These are phyloP conservation scores for Tetraodon nigroviridis DNA, from an alignment of 2,113 vertebrate species.

Conservation along the genomic window DNA sequence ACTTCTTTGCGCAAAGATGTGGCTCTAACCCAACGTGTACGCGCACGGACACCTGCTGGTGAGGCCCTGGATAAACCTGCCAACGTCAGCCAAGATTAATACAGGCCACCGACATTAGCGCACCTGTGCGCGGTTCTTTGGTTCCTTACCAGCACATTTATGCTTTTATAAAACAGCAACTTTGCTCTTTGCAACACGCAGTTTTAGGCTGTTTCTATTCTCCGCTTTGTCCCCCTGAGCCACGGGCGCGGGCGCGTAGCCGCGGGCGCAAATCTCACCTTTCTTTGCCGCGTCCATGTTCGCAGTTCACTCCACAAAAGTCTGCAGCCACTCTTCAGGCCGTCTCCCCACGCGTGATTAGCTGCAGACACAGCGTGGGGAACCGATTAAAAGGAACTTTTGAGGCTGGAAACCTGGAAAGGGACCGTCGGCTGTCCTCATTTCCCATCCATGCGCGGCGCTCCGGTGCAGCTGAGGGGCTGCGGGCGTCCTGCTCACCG, in stretches of 20 bases:
- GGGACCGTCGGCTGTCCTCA: slow-evolving; percentile 20
- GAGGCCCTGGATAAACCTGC: slow-evolving; percentile 26
- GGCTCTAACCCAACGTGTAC: slow-evolving; percentile 39
- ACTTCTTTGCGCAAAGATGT: slow-evolving; percentile 63
- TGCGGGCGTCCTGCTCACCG: slow-evolving; percentile 21
- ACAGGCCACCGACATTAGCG: too few relatives aligned
- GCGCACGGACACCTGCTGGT: slow-evolving; percentile 53
- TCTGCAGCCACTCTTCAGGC: slow-evolving; percentile 48
- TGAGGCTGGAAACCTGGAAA: background rate
- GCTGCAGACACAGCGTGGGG: slow-evolving; percentile 25
- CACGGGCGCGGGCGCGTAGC: background rate
- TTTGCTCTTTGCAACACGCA: too few relatives aligned
- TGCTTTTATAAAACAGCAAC: too few relatives aligned
- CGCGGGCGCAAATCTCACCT: slow-evolving; percentile 43
- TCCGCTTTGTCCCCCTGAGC: too few relatives aligned
- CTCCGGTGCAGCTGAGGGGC: slow-evolving; percentile 21
- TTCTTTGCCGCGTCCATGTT: slow-evolving; percentile 63
- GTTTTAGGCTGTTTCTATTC: too few relatives aligned
- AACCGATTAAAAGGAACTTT: slow-evolving; percentile 8
- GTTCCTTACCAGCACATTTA: too few relatives aligned
- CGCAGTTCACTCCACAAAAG: slow-evolving; percentile 43
- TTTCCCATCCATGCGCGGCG: slow-evolving; percentile 29
- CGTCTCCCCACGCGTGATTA: slow-evolving; percentile 22
- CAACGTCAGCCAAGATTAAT: background rate
- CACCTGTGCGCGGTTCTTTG: too few relatives aligned